A percentile compares a stretch with the other conserved stretches of the same genome.
Evolutionary conservation across 2,888 invertebrate genomes (phyloP).

Genomic region (Resseliella maxima): DNA sequence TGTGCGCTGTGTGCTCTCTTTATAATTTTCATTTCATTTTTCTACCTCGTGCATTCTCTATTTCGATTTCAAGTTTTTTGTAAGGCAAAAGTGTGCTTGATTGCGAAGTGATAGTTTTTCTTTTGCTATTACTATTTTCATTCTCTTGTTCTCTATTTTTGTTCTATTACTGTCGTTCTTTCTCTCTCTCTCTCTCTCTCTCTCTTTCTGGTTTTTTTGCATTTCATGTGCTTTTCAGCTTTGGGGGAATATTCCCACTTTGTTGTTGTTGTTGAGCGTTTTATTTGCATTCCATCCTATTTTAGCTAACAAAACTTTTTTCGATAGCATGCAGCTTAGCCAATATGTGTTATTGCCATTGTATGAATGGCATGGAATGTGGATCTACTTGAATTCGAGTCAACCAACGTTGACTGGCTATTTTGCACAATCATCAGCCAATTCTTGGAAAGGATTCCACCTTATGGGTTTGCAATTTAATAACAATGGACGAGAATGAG

Average conservation of each 20-base stretch:
- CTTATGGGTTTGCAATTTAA: not conserved
- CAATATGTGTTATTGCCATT: not conserved
- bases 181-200: no score
- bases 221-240: no score
- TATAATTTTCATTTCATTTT: not conserved
- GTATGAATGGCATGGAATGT: not conserved
- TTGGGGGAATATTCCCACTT: not conserved
- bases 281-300: not conserved
- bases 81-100: not conserved
- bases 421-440: constrained; percentile 39
- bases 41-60: no score
- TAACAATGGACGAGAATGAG: not conserved
- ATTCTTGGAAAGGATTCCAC: not conserved
- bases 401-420: not conserved
- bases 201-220: no score
- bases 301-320: constrained; percentile 34
- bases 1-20: not conserved
- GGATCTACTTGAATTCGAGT: not conserved
- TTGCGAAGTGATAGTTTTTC: constrained; percentile 39
- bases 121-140: not conserved
- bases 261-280: not conserved
- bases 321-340: not conserved
- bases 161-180: no score
- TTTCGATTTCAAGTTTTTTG: constrained; percentile 4
- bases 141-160: not conserved